A percentile compares a stretch with the other conserved stretches of the same genome.
phyloP scores from a whole-genome alignment of 2,113 vertebrate genomes.

The Chloebia gouldiae region DNA sequence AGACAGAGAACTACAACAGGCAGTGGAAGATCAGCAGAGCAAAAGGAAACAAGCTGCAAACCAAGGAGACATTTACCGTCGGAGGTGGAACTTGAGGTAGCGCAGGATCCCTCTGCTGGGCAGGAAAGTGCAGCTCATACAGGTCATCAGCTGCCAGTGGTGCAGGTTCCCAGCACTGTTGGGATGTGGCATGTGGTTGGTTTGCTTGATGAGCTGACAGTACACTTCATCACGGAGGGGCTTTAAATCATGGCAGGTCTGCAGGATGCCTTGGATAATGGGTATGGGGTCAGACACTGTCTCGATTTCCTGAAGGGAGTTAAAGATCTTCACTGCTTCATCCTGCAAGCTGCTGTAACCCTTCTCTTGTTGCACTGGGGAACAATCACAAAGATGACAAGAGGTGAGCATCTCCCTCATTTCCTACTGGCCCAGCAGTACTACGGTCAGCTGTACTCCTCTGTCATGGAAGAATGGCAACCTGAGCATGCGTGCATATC shows the following conservation, averaged over 20 bases:
- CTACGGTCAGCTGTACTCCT: neutral
- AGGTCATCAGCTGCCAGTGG: conserved; percentile 90
- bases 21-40: neutral
- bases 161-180: conserved; percentile 85
- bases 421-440: neutral
- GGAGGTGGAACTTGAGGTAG: conserved; percentile 91
- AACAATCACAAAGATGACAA: neutral
- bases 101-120: conserved; percentile 88
- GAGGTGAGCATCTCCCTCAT: neutral
- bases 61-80: conserved; percentile 69
- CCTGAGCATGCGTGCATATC: neutral
- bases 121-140: conserved; percentile 91
- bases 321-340: conserved; percentile 91
- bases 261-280: conserved; percentile 92
- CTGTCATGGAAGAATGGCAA: neutral
- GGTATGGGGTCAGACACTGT: conserved; percentile 87
- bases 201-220: conserved; percentile 94
- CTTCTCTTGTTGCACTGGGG: conserved; percentile 85
- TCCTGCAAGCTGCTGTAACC: conserved; percentile 91
- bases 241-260: conserved; percentile 91
- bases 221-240: conserved; percentile 91
- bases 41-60: neutral
- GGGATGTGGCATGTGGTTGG: conserved; percentile 90
- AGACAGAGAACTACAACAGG: neutral
- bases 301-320: conserved; percentile 93